These are phyloP conservation scores for Pseudois nayaur DNA, from an alignment of 2,113 vertebrate species.

Conservation along the genomic window DNA sequence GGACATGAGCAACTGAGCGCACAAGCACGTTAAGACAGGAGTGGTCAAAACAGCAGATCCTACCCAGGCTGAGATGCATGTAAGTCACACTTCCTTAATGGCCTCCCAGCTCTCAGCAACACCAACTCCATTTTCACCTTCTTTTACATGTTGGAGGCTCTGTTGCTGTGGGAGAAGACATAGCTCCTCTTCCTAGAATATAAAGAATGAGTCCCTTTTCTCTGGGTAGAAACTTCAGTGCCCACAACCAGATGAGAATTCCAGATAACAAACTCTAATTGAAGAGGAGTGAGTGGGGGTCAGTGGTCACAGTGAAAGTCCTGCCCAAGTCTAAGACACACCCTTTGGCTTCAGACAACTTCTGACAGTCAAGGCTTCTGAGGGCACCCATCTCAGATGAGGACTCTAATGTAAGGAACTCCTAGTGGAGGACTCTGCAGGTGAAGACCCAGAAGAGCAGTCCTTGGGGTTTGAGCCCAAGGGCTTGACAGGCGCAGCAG, in stretches of 20 bases:
- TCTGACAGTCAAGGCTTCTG: neutral
- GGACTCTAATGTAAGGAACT: neutral
- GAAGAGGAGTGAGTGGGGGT: neutral
- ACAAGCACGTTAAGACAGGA: neutral
- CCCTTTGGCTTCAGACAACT: neutral
- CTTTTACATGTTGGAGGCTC: neutral
- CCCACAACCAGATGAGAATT: neutral
- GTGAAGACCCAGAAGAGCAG: neutral
- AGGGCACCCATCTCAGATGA: neutral
- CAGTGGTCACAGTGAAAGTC: neutral
- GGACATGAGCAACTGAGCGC: neutral
- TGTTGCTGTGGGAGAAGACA: neutral
- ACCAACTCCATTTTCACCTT: neutral
- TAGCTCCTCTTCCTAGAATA: neutral
- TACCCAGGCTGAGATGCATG: neutral
- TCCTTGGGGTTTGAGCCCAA: neutral
- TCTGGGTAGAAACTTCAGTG: neutral
- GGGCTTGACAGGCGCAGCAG: neutral
- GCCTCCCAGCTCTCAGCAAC: neutral
- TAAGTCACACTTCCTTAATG: neutral
- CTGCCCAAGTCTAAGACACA: neutral
- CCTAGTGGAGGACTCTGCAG: neutral
- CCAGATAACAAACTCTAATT: neutral
- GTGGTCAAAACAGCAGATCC: neutral
- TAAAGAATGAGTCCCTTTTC: neutral